Conservation (phyloP, 2,113 vertebrate species). For the Phocoena phocoena region DNA sequence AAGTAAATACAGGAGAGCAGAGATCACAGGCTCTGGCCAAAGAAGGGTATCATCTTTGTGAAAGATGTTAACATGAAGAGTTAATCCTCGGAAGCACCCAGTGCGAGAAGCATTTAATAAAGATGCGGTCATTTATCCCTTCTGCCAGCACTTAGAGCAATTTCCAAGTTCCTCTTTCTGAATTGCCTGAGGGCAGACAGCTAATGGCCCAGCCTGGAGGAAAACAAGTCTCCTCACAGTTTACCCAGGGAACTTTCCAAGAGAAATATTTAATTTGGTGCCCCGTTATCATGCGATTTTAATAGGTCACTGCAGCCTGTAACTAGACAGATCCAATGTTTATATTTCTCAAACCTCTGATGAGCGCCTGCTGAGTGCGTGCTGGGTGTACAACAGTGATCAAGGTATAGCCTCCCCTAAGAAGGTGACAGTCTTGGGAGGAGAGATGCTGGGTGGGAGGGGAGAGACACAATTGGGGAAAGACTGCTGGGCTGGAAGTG, state of each 20-base stretch:
- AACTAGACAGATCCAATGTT: background rate
- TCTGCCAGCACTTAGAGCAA: background rate
- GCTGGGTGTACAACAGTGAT: background rate
- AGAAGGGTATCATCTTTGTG: background rate
- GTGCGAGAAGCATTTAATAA: background rate
- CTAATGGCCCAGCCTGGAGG: background rate
- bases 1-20: background rate
- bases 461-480: background rate
- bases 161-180: background rate
- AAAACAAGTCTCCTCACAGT: background rate
- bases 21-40: background rate
- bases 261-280: background rate
- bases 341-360: background rate
- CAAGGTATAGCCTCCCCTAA: background rate
- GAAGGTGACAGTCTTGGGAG: background rate
- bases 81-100: background rate
- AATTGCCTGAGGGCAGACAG: background rate
- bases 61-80: background rate
- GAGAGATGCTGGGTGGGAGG: background rate
- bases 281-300: background rate
- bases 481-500: background rate
- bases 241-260: background rate
- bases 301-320: background rate
- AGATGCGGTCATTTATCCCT: background rate
- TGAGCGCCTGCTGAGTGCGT: background rate